phyloP scores from a whole-genome alignment of 35 echinoderm and acorn worm genomes.

The Hemicentrotus pulcherrimus region DNA sequence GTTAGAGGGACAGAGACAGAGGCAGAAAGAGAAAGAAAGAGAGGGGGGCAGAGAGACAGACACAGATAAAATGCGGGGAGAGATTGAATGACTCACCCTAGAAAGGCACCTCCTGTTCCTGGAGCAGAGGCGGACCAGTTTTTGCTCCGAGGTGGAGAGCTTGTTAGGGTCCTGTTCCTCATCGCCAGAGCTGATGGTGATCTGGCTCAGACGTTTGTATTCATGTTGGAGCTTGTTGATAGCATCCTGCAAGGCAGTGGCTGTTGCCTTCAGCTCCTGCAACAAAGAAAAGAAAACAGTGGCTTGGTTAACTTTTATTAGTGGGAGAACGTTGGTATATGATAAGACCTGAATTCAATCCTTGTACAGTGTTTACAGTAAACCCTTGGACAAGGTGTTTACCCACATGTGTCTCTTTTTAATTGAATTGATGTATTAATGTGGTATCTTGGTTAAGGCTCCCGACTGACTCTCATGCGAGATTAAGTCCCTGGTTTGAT shows the following conservation, averaged over 20 bases:
- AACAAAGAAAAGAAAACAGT: background rate
- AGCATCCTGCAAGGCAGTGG: slow-evolving; percentile 77
- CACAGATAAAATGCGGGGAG: background rate
- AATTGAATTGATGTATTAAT: too few relatives aligned
- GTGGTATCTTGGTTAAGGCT: too few relatives aligned
- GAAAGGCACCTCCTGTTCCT: slow-evolving; percentile 87
- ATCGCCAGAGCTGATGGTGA: slow-evolving; percentile 57
- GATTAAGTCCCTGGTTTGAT: too few relatives aligned
- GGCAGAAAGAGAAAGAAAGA: background rate
- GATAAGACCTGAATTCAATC: too few relatives aligned
- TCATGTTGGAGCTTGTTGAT: slow-evolving; percentile 86
- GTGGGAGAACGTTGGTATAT: too few relatives aligned
- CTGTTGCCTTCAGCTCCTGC: slow-evolving; percentile 82
- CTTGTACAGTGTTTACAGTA: too few relatives aligned
- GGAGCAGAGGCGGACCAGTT: slow-evolving; percentile 74
- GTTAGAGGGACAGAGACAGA: background rate
- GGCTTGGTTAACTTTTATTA: background rate
- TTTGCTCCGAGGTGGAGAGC: slow-evolving; percentile 69
- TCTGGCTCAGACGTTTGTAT: slow-evolving; percentile 81
- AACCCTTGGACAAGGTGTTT: too few relatives aligned
- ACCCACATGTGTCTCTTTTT: too few relatives aligned
- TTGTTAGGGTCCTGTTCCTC: slow-evolving; percentile 46
- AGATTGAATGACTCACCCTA: slow-evolving; percentile 59
- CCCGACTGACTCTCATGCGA: too few relatives aligned
- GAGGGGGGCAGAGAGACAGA: background rate